Evolutionary conservation across 2,888 invertebrate species (phyloP).

Genomic region (Hemaris fuciformis): DNA sequence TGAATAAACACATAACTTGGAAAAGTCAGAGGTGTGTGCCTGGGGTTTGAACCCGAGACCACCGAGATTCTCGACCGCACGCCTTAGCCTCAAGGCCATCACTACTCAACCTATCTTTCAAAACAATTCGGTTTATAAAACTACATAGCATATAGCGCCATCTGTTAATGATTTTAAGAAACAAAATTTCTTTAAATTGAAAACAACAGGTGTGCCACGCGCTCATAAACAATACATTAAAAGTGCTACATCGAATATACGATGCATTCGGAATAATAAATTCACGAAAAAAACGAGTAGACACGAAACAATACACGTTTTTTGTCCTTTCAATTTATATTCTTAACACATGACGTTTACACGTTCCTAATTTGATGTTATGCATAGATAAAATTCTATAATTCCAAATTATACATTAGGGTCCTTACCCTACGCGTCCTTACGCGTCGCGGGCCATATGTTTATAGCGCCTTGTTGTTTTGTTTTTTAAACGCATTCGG

Average conservation of each 20-base stretch:
- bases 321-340: neutral
- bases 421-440: too few relatives aligned
- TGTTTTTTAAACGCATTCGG: constrained; percentile 65
- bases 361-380: constrained; percentile 29
- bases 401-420: constrained; percentile 23
- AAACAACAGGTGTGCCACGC: neutral
- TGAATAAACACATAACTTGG: too few relatives aligned
- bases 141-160: neutral
- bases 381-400: constrained; percentile 29
- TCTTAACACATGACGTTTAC: constrained; percentile 29
- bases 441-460: constrained; percentile 41
- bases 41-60: too few relatives aligned
- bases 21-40: too few relatives aligned
- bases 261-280: neutral
- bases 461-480: constrained; percentile 56
- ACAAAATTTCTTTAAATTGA: too few relatives aligned
- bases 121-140: neutral
- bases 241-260: neutral
- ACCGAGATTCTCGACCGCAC: too few relatives aligned
- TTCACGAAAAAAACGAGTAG: neutral
- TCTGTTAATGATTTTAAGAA: neutral
- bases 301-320: neutral
- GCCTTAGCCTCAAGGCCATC: too few relatives aligned
- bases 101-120: too few relatives aligned
- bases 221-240: neutral